Percentiles rank a stretch among this genome's conserved stretches.
These are phyloP conservation scores for Menidia beryllina DNA, from an alignment of 2,113 vertebrate genomes.

Conservation along the genomic window DNA sequence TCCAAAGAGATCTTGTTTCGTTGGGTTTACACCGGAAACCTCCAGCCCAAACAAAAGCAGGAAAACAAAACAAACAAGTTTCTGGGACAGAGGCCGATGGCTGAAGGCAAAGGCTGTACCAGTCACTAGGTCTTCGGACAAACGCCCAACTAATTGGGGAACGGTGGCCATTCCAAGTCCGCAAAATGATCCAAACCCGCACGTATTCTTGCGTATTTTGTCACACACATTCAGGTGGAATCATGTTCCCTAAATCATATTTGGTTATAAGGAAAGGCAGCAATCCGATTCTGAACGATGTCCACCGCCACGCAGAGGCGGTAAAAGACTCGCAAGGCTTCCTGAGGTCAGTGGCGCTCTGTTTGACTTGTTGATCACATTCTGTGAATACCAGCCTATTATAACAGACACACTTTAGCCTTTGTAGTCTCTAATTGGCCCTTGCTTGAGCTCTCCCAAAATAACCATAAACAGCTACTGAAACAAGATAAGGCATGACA, in stretches of 20 bases:
- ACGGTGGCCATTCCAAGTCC: conserved; percentile 27
- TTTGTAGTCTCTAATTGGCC: conserved; percentile 52
- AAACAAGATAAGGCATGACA: conserved; percentile 57
- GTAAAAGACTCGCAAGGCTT: not conserved
- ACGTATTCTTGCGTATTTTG: conserved; percentile 58
- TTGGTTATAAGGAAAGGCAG: conserved; percentile 49
- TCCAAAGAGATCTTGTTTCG: conserved; percentile 43
- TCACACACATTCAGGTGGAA: conserved; percentile 66
- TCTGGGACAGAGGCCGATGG: conserved; percentile 34
- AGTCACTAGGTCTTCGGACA: conserved; percentile 43
- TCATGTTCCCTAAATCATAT: conserved; percentile 68
- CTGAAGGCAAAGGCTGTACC: conserved; percentile 33
- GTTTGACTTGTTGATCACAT: conserved; percentile 28
- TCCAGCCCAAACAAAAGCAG: conserved; percentile 74
- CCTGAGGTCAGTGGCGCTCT: conserved; percentile 4
- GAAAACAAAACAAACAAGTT: conserved; percentile 77
- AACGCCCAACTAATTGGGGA: conserved; percentile 59
- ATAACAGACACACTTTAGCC: conserved; percentile 50
- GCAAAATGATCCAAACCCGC: conserved; percentile 41
- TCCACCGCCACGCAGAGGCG: conserved; percentile 1
- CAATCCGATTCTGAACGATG: conserved; percentile 14
- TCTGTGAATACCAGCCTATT: conserved; percentile 43
- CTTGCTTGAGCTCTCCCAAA: conserved; percentile 44
- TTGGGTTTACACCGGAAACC: conserved; percentile 73
- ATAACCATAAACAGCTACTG: conserved; percentile 58